Conservation (phyloP, 2,113 vertebrate genomes). For the Phalacrocorax carbo region DNA sequence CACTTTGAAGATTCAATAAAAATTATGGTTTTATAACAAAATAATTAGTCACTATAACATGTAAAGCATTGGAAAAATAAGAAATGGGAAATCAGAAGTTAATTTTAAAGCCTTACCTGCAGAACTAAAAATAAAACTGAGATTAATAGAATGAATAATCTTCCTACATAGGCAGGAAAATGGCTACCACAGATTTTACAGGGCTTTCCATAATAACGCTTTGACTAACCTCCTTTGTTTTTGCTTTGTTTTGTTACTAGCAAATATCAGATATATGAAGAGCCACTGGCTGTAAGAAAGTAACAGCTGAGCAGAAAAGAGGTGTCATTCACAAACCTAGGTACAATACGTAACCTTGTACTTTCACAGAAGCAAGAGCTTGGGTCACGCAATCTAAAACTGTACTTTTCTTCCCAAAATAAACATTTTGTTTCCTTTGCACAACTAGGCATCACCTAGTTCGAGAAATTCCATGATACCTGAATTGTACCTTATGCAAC, state of each 20-base stretch:
- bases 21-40: background rate
- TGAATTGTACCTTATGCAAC: background rate
- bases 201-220: background rate
- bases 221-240: background rate
- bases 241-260: background rate
- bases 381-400: background rate
- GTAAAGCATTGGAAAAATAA: background rate
- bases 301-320: background rate
- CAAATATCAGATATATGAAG: background rate
- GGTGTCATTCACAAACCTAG: background rate
- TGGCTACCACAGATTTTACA: background rate
- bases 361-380: background rate
- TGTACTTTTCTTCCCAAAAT: background rate
- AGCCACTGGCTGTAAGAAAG: background rate
- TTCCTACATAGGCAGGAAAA: background rate
- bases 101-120: background rate
- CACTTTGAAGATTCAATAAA: background rate
- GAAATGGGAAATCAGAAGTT: background rate
- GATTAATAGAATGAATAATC: background rate
- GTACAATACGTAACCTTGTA: background rate
- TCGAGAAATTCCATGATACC: background rate
- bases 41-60: background rate
- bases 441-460: background rate
- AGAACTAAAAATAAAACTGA: background rate
- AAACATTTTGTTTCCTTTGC: background rate